Conservation (phyloP, 2,797 vertebrate species). For the Kryptopterus vitreolus region DNA sequence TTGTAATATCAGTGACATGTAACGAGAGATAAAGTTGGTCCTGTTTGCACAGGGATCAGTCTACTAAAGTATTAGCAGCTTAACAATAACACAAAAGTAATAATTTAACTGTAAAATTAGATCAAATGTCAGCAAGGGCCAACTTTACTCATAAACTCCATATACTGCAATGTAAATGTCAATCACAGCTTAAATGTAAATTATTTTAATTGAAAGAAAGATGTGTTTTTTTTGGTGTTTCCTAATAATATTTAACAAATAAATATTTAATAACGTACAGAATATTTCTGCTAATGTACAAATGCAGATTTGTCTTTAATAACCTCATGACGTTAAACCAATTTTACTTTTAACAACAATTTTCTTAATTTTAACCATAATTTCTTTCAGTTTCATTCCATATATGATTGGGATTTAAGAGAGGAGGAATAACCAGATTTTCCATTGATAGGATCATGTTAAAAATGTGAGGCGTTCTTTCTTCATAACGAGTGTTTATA, state of each 20-base stretch:
- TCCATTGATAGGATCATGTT: constrained; percentile 22
- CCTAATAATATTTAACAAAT: background rate
- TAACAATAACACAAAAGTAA: too few species aligned
- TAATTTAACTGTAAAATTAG: too few species aligned
- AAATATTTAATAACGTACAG: background rate
- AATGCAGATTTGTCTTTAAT: background rate
- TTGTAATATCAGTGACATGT: too few species aligned
- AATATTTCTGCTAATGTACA: background rate
- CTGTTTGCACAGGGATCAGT: too few species aligned
- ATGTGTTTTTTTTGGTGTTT: background rate
- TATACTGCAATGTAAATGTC: too few species aligned
- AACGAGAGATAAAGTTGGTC: too few species aligned
- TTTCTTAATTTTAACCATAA: too few species aligned
- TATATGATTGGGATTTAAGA: constrained; percentile 23
- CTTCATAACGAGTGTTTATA: constrained; percentile 16
- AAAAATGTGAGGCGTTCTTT: constrained; percentile 12
- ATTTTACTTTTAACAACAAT: background rate
- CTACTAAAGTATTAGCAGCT: too few species aligned
- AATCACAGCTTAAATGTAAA: too few species aligned
- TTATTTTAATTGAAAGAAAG: too few species aligned
- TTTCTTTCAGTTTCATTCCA: constrained; percentile 21
- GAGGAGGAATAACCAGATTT: background rate
- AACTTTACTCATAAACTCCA: too few species aligned
- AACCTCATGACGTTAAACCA: background rate
- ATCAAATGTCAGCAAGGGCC: too few species aligned